A percentile compares a stretch with the other conserved stretches of the same genome.
phyloP scores from a whole-genome alignment of 2,113 vertebrate genomes.

The Nestor notabilis region DNA sequence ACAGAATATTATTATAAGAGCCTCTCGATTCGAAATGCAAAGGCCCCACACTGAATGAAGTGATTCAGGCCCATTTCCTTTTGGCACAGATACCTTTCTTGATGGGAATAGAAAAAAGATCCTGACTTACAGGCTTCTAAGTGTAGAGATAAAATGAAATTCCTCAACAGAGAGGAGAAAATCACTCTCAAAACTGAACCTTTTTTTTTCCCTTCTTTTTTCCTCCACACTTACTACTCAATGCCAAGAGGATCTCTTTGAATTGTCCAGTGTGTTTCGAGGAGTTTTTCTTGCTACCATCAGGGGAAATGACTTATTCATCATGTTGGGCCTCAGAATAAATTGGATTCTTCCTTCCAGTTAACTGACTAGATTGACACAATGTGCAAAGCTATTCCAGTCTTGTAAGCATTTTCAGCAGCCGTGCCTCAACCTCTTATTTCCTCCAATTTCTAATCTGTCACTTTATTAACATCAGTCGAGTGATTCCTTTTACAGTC shows the following conservation, averaged over 20 bases:
- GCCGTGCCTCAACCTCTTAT: neutral
- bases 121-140: neutral
- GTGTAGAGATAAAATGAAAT: constrained; percentile 16
- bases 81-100: neutral
- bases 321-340: neutral
- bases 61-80: neutral
- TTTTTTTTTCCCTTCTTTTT: neutral
- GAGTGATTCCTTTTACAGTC: neutral
- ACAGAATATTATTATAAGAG: neutral
- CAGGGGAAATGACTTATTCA: constrained; percentile 46
- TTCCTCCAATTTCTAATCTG: neutral
- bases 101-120: neutral
- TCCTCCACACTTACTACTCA: neutral
- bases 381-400: neutral
- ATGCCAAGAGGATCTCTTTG: neutral
- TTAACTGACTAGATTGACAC: constrained; percentile 18
- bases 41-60: neutral
- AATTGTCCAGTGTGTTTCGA: constrained; percentile 1
- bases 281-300: neutral
- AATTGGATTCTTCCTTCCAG: constrained; percentile 48
- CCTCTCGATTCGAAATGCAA: neutral
- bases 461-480: constrained; percentile 30
- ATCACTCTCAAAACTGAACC: neutral
- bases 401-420: neutral
- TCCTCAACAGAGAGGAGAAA: neutral